phyloP scores from a whole-genome alignment of 2,113 vertebrate genomes.

The Peromyscus californicus region DNA sequence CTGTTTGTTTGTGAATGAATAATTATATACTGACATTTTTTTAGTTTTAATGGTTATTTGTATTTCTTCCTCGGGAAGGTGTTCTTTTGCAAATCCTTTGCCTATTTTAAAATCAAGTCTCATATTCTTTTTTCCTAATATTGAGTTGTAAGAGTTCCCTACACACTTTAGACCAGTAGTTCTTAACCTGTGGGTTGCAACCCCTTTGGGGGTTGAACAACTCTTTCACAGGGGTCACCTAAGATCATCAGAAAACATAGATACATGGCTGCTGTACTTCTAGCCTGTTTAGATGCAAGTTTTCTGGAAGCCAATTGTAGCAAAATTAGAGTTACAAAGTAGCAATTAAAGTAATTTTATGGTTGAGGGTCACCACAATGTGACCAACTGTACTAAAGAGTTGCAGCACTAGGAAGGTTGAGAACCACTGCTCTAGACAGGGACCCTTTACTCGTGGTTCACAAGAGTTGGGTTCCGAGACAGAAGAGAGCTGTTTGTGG shows the following conservation, averaged over 20 bases:
- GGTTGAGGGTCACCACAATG: too few relatives aligned
- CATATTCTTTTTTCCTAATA: neutral
- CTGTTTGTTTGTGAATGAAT: neutral
- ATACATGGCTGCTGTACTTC: neutral
- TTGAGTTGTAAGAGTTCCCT: neutral
- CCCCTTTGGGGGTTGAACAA: too few relatives aligned
- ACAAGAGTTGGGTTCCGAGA: neutral
- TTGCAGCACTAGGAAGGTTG: too few relatives aligned
- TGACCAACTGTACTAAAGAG: too few relatives aligned
- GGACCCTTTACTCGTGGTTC: neutral
- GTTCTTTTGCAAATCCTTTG: neutral
- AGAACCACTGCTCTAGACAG: too few relatives aligned
- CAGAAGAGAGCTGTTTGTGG: neutral
- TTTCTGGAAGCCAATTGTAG: neutral
- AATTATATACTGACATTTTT: neutral
- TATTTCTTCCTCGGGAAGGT: neutral
- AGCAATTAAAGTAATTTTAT: too few relatives aligned
- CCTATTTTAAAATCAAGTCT: neutral
- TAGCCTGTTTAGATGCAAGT: neutral
- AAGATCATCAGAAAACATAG: too few relatives aligned
- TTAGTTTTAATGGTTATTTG: neutral
- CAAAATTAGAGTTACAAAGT: too few relatives aligned
- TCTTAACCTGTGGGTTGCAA: too few relatives aligned
- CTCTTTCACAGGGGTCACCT: too few relatives aligned
- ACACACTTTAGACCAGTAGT: neutral